Conservation (phyloP, 2,113 vertebrate species). For the Ranitomeya variabilis region DNA sequence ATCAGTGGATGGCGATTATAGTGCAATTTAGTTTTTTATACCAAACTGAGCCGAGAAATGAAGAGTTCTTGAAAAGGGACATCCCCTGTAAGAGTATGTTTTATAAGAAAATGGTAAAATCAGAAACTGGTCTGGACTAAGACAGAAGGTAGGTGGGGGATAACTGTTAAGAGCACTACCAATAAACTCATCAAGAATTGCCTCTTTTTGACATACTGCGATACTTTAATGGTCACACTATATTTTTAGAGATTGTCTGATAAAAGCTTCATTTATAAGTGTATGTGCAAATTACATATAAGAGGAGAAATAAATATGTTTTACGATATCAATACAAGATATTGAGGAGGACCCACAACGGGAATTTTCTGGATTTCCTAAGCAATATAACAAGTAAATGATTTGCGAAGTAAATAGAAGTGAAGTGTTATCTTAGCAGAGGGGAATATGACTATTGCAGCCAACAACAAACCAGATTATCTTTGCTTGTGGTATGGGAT, state of each 20-base stretch:
- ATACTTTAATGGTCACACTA: background rate
- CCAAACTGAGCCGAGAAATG: no score
- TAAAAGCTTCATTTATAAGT: background rate
- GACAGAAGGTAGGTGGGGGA: no score
- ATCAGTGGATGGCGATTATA: no score
- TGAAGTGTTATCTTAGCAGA: background rate
- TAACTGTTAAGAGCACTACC: no score
- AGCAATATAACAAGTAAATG: background rate
- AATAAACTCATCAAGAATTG: no score
- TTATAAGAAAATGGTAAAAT: no score
- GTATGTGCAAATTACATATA: background rate
- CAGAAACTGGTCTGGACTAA: no score
- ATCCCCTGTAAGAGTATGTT: no score
- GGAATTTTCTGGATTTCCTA: background rate
- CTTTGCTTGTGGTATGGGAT: background rate
- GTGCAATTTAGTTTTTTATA: no score
- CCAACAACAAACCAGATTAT: background rate
- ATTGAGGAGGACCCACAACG: background rate
- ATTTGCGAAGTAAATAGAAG: background rate
- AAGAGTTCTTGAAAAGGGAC: no score
- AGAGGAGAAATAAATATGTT: background rate
- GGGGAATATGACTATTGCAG: background rate
- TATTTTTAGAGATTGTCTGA: background rate
- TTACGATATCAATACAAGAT: background rate
- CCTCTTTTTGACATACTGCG: background rate